Conservation (phyloP, 2,888 invertebrate species). For the Branchellion lobata region DNA sequence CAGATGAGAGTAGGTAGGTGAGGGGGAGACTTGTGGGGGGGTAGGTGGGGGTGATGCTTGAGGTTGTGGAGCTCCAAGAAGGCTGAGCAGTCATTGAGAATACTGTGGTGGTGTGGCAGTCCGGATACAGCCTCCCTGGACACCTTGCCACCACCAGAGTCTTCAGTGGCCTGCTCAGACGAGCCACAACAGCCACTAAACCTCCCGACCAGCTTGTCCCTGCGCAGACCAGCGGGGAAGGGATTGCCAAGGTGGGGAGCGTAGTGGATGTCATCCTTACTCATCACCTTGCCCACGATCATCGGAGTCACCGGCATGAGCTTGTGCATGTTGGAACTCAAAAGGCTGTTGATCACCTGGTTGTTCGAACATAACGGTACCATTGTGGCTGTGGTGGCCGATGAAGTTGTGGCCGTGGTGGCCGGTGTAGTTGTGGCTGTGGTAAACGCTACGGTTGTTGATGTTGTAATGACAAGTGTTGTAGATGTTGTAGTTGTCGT, state of each 20-base stretch:
- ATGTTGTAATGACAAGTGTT: too few species aligned
- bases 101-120: constrained; percentile 4
- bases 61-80: constrained; percentile 30
- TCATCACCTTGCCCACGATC: constrained; percentile 80
- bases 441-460: neutral
- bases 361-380: too few species aligned
- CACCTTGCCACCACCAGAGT: constrained; percentile 62
- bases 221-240: constrained; percentile 55
- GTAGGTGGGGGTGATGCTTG: neutral
- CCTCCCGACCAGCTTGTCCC: constrained; percentile 54
- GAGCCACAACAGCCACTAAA: neutral
- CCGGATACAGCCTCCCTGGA: constrained; percentile 12
- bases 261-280: constrained; percentile 64
- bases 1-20: neutral
- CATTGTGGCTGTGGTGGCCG: neutral
- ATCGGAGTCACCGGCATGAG: constrained; percentile 69
- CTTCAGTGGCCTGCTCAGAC: constrained; percentile 65
- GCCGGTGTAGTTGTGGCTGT: neutral
- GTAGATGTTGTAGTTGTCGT: too few species aligned
- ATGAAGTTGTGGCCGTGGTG: neutral
- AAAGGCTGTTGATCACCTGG: constrained; percentile 4
- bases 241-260: constrained; percentile 59
- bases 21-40: neutral
- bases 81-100: constrained; percentile 33
- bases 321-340: constrained; percentile 18